Conservation (phyloP, 2,113 vertebrate genomes). For the Turnix velox region DNA sequence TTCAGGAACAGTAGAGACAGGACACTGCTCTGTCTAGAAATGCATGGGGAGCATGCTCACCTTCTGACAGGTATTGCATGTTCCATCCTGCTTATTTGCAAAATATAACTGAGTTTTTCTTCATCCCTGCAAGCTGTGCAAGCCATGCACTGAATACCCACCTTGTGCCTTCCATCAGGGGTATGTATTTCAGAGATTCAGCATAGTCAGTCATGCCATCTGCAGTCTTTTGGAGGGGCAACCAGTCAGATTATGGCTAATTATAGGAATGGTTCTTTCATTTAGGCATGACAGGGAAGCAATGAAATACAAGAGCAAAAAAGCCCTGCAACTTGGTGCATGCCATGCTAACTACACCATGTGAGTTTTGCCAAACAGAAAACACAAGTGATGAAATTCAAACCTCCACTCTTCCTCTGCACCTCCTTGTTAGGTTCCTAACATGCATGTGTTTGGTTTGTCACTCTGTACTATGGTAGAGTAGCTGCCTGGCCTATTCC, state of each 20-base stretch:
- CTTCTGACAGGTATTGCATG: background rate
- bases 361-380: background rate
- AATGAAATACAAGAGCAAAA: background rate
- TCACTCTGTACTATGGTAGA: background rate
- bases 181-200: background rate
- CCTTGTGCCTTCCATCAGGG: background rate
- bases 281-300: background rate
- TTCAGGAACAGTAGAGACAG: background rate
- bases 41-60: background rate
- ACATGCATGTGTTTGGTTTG: background rate
- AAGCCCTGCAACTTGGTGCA: accelerated
- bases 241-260: background rate
- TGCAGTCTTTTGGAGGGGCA: background rate
- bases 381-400: background rate
- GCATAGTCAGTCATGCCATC: background rate
- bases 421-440: background rate
- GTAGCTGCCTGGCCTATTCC: background rate
- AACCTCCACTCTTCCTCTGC: background rate
- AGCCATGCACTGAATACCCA: background rate
- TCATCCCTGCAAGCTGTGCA: background rate
- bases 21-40: background rate
- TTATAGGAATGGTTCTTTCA: background rate
- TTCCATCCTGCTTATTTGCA: background rate
- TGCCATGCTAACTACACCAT: background rate
- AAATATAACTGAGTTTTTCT: background rate